Evolutionary conservation across 2,888 invertebrate species (phyloP).

Genomic region (Microplitis deprimator): DNA sequence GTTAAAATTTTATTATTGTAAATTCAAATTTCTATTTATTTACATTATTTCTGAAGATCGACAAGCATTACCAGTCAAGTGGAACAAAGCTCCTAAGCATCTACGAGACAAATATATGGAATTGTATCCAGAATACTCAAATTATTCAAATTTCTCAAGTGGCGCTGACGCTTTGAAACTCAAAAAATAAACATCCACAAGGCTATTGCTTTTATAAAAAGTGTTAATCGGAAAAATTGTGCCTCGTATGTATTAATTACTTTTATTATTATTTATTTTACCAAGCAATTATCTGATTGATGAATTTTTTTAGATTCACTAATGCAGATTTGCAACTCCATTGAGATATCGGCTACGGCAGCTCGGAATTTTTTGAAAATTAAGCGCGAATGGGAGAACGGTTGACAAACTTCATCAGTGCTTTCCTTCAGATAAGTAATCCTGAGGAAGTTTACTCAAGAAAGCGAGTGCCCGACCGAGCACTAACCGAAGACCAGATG

Average conservation of each 20-base stretch:
- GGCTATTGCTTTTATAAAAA: constrained; percentile 82
- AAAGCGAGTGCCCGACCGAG: constrained; percentile 88
- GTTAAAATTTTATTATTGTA: constrained; percentile 62
- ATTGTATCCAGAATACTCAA: constrained; percentile 82
- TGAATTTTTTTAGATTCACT: constrained; percentile 74
- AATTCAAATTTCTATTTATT: constrained; percentile 1
- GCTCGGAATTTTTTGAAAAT: constrained; percentile 90
- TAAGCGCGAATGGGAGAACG: constrained; percentile 98
- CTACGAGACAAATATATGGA: constrained; percentile 84
- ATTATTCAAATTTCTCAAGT: constrained; percentile 80
- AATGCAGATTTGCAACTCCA: constrained; percentile 83
- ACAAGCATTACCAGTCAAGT: constrained; percentile 85
- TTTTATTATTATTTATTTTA: neutral
- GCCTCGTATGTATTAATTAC: constrained; percentile 70
- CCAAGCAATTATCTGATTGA: constrained; percentile 13
- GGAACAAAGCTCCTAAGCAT: constrained; percentile 82
- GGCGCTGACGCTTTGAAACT: constrained; percentile 80
- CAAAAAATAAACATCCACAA: constrained; percentile 83
- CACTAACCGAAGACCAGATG: constrained; percentile 95
- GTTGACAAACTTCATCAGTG: constrained; percentile 95
- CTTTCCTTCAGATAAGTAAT: constrained; percentile 92
- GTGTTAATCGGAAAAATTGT: constrained; percentile 78
- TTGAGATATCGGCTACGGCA: constrained; percentile 90
- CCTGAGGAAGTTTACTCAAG: constrained; percentile 92
- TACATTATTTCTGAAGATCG: constrained; percentile 78